Conservation (phyloP, 2,888 invertebrate species). For the Bugula neritina region DNA sequence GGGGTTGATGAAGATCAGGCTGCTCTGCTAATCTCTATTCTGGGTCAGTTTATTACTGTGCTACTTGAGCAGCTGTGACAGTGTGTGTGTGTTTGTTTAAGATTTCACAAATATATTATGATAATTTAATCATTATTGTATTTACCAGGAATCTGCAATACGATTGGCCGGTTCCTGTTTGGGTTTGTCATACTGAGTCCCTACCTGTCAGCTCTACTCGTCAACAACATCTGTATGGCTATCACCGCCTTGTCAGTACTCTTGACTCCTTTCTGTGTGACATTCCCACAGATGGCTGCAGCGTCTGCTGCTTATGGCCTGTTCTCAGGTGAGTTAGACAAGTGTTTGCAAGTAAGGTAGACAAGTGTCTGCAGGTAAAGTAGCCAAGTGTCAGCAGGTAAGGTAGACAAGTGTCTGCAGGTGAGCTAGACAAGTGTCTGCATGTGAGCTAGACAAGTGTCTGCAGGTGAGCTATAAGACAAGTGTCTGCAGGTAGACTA, state of each 20-base stretch:
- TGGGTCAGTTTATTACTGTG: slow-evolving; percentile 53
- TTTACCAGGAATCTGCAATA: background rate
- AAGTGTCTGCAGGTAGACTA: no score
- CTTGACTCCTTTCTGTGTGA: slow-evolving; percentile 73
- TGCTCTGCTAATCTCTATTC: slow-evolving; percentile 52
- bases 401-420: no score
- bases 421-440: no score
- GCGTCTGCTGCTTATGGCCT: background rate
- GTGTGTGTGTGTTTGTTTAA: background rate
- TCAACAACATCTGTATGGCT: slow-evolving; percentile 84
- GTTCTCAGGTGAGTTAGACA: background rate
- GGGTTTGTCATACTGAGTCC: slow-evolving; percentile 67
- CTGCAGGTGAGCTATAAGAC: no score
- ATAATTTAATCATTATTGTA: no score
- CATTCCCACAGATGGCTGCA: slow-evolving; percentile 67
- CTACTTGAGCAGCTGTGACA: slow-evolving; percentile 58
- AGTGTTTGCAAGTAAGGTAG: no score
- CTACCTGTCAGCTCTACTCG: slow-evolving; percentile 72
- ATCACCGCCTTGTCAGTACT: slow-evolving; percentile 78
- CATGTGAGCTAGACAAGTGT: no score
- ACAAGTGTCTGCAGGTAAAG: no score
- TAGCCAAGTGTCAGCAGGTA: no score
- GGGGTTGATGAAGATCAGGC: slow-evolving; percentile 53
- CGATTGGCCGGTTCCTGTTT: slow-evolving; percentile 76
- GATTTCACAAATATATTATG: no score